These are phyloP conservation scores for Anguilla megastoma DNA, from an alignment of 2,797 vertebrate species.

Conservation along the genomic window DNA sequence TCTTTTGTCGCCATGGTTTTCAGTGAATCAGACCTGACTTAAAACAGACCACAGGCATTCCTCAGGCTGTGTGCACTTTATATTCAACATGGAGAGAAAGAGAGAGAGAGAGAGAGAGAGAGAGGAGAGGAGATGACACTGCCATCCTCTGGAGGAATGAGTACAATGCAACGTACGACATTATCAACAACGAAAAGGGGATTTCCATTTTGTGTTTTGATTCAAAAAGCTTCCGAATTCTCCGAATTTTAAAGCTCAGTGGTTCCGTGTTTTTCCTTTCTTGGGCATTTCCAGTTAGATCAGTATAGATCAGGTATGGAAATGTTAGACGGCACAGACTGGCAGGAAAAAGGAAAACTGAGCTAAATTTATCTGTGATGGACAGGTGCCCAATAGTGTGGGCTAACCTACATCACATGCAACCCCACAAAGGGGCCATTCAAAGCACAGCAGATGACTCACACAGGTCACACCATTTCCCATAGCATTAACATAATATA, in stretches of 20 bases:
- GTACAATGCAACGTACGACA: slow-evolving; percentile 33
- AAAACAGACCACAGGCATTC: slow-evolving; percentile 30
- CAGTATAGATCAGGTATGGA: not conserved
- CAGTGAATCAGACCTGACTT: not conserved
- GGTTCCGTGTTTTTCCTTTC: not conserved
- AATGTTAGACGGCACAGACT: not conserved
- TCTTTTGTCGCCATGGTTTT: slow-evolving; percentile 21
- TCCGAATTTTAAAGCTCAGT: not conserved
- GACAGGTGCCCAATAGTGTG: not conserved
- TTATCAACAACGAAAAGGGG: not conserved
- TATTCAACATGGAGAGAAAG: slow-evolving; percentile 13
- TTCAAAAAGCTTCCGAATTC: not conserved
- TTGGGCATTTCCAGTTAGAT: not conserved
- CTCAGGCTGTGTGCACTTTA: not conserved
- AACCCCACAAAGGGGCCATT: not conserved
- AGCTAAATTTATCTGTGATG: not conserved
- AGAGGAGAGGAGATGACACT: slow-evolving; percentile 2
- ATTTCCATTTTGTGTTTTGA: not conserved
- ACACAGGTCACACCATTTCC: not conserved
- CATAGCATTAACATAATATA: not conserved
- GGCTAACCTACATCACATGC: not conserved
- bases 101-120: slow-evolving; percentile 25
- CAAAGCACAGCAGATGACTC: not conserved
- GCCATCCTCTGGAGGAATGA: slow-evolving; percentile 47
- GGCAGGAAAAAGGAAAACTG: not conserved